These are phyloP conservation scores for Megalops cyprinoides DNA, from an alignment of 2,797 vertebrate species.

Conservation along the genomic window DNA sequence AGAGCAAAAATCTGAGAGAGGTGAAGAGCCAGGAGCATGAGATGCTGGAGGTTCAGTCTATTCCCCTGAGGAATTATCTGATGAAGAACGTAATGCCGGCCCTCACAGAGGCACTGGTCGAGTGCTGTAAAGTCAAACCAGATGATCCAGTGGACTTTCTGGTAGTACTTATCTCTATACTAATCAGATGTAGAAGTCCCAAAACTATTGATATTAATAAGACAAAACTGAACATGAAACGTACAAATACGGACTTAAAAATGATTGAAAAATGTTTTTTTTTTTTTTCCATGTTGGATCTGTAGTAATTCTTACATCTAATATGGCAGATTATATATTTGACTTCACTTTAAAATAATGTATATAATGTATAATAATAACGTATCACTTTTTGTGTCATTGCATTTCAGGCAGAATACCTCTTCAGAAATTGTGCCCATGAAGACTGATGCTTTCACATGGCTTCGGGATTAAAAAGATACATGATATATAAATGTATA, in stretches of 20 bases:
- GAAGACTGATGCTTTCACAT: background rate
- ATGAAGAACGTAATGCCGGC: slow-evolving; percentile 91
- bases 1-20: slow-evolving; percentile 80
- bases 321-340: background rate
- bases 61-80: slow-evolving; percentile 87
- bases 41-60: slow-evolving; percentile 76
- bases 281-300: background rate
- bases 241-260: background rate
- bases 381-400: slow-evolving; percentile 28
- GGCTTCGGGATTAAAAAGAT: background rate
- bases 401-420: slow-evolving; percentile 85
- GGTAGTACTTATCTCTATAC: slow-evolving; percentile 69
- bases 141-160: slow-evolving; percentile 90
- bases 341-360: background rate
- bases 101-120: slow-evolving; percentile 79
- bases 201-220: background rate
- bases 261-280: slow-evolving; percentile 15
- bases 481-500: background rate
- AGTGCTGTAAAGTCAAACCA: slow-evolving; percentile 84
- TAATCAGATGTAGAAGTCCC: background rate
- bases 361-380: background rate
- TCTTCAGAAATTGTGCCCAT: slow-evolving; percentile 75
- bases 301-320: background rate
- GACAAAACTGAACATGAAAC: background rate
- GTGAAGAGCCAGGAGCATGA: slow-evolving; percentile 83